Evolutionary conservation across 1,140 invertebrate genomes (phyloP), one percentile per base, ranked within the genome.

Genomic region (Copidosoma floridanum): DNA sequence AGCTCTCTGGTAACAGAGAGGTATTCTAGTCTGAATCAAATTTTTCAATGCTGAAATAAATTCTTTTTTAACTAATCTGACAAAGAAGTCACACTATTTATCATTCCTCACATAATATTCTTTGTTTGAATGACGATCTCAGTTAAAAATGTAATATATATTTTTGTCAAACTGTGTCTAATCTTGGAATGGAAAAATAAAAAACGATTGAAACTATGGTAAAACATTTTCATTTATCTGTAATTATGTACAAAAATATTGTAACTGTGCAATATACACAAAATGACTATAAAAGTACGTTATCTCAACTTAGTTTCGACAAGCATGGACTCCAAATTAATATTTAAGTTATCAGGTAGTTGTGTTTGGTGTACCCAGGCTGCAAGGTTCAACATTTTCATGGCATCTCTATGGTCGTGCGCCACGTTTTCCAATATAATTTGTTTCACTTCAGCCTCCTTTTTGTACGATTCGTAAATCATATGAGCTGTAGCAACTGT

Each of bases 341-440:
- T 57, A 10, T 32, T 64, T 40, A 73, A 16, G 58, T 66, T 61
- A 29, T 70, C 56, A 29, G 68, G 29, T 52, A 77, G 37, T 27
- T 65, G 63, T 23, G 71, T 65, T 55, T 77, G 68, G 57, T 74
- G 58, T 8, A 70, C 58, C 74, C 74, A 77, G n/a, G 68, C 55
- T 14, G 74, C 68, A 7, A 75, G 50, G 52, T 74, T 65, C 20
- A 75, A 61, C 63, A 75, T 71, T 67, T 74, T 70, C 64, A 44
- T 65, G 29, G 65, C 63, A 20, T 74, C 67, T 11, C 40, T 53
- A 59, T 55, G 46, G 67, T 69, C 47, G 38, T 76, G 73, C 3
- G 73, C 72, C 11, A 74, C 46, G 63, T 77, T 71, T 67, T 75
- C 69, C 24, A 72, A 44, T 55, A 76, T 54, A 53, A 50, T 67